phyloP scores from a whole-genome alignment of 1,140 invertebrate genomes.

The Heliconius melpomene region DNA sequence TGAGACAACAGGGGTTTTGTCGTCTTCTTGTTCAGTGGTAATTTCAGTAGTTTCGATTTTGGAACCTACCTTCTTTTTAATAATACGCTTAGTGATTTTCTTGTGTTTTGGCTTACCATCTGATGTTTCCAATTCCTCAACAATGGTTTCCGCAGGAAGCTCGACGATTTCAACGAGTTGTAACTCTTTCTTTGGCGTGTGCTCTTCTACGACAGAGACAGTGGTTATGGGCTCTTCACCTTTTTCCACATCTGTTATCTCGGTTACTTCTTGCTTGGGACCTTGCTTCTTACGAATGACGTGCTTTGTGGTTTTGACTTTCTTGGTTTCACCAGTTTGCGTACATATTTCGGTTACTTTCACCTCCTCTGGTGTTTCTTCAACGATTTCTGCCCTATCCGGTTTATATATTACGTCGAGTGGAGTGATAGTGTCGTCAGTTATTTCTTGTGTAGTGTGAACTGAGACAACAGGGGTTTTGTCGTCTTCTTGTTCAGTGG shows the following conservation, averaged over 20 bases:
- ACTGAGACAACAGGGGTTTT: constrained; percentile 37
- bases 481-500: constrained; percentile 68
- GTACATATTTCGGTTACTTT: constrained; percentile 39
- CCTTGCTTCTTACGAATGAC: not conserved
- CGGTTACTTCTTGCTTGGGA: not conserved
- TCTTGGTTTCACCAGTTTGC: not conserved
- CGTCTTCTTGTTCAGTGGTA: constrained; percentile 69
- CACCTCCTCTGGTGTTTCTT: constrained; percentile 69
- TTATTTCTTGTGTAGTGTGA: constrained; percentile 16
- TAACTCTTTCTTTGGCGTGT: not conserved
- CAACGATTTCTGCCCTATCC: constrained; percentile 26
- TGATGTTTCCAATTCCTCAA: not conserved
- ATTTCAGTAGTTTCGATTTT: constrained; percentile 58
- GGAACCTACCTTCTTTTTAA: constrained; percentile 67
- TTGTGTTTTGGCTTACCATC: constrained; percentile 45
- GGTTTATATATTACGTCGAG: not conserved
- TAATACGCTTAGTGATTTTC: constrained; percentile 48
- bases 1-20: constrained; percentile 37
- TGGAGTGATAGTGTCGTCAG: not conserved
- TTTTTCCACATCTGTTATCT: not conserved
- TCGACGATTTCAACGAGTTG: not conserved
- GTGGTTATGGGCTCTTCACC: not conserved
- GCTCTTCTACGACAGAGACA: constrained; percentile 44
- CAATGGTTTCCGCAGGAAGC: not conserved
- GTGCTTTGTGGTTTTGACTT: constrained; percentile 45